Conservation (phyloP, 2,888 invertebrate genomes). For the Callyntrura sp. region DNA sequence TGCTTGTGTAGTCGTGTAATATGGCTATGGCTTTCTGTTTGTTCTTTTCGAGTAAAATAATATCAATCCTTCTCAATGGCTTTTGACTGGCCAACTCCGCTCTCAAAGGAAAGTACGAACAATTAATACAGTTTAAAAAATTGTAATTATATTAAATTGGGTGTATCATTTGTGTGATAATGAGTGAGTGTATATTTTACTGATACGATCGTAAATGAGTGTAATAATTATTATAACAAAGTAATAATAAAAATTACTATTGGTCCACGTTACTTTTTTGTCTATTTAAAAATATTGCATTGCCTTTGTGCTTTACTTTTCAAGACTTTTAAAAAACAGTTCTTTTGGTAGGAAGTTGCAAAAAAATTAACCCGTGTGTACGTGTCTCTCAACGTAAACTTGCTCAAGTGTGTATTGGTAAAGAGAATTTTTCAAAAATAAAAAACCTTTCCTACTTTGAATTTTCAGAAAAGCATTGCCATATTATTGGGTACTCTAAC, state of each 20-base stretch:
- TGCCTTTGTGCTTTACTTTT: conserved; percentile 46
- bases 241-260: conserved; percentile 30
- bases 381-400: neutral
- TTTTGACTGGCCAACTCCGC: conserved; percentile 62
- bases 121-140: conserved; percentile 1
- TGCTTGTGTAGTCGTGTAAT: conserved; percentile 13
- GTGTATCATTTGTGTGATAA: conserved; percentile 1
- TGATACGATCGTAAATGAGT: neutral
- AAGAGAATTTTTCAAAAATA: neutral
- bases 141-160: conserved; percentile 22
- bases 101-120: conserved; percentile 12
- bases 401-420: neutral
- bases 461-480: conserved; percentile 4
- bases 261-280: neutral
- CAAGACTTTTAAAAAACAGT: conserved; percentile 30
- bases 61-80: neutral
- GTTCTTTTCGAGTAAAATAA: no score
- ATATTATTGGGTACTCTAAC: neutral
- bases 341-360: neutral
- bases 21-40: conserved; percentile 35
- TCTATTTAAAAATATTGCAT: conserved; percentile 23
- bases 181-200: neutral
- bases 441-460: neutral
- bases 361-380: neutral
- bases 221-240: conserved; percentile 1